These are phyloP conservation scores for Riparia riparia DNA, from an alignment of 2,113 vertebrate genomes.

Conservation along the genomic window DNA sequence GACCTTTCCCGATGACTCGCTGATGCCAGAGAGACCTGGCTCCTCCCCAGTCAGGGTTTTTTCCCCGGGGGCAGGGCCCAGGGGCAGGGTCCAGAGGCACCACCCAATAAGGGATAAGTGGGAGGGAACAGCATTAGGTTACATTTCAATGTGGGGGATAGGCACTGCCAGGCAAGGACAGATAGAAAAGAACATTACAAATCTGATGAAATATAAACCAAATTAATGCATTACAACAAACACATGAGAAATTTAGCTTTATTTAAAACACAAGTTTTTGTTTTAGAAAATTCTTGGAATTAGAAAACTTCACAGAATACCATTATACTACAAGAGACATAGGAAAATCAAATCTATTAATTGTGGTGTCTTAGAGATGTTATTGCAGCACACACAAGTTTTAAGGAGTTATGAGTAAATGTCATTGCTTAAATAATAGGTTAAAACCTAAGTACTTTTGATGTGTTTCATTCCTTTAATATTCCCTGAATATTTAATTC, in stretches of 20 bases:
- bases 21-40: too few relatives aligned
- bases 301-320: fast-evolving
- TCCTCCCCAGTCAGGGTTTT: too few relatives aligned
- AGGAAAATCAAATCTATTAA: background rate
- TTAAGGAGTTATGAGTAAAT: background rate
- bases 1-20: too few relatives aligned
- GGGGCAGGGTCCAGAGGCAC: too few relatives aligned
- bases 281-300: background rate
- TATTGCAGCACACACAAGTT: background rate
- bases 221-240: background rate
- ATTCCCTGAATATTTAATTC: background rate
- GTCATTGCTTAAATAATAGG: background rate
- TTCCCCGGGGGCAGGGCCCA: too few relatives aligned
- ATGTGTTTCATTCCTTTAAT: background rate
- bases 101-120: too few relatives aligned
- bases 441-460: background rate
- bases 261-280: background rate
- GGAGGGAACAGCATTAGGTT: too few relatives aligned
- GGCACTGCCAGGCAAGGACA: too few relatives aligned
- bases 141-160: too few relatives aligned
- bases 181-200: too few relatives aligned
- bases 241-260: background rate
- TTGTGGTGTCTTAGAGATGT: background rate
- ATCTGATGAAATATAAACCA: too few relatives aligned
- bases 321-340: fast-evolving